Evolutionary conservation across 2,888 invertebrate genomes (phyloP).

Genomic region (Eucera pruinosa): DNA sequence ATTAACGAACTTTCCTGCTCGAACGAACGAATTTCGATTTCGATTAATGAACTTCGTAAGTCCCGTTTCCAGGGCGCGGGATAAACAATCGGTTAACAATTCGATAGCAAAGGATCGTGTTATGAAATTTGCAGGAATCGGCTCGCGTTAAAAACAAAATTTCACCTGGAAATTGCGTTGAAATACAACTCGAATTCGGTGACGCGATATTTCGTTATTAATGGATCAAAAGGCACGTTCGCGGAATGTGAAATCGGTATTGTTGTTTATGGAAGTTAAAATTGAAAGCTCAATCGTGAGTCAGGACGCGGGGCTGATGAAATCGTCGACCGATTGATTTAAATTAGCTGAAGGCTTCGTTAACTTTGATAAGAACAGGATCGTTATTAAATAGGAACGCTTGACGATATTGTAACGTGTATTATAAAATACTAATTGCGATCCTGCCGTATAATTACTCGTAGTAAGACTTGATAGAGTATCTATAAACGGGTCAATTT

Average conservation of each 20-base stretch:
- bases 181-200: constrained; percentile 19
- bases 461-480: background rate
- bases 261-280: constrained; percentile 35
- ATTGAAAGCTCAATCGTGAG: constrained; percentile 35
- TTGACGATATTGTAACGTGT: constrained; percentile 3
- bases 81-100: constrained; percentile 9
- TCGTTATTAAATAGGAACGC: constrained; percentile 14
- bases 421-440: background rate
- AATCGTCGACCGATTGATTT: background rate
- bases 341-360: constrained; percentile 9
- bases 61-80: background rate
- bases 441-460: background rate
- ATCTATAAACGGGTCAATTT: background rate
- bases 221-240: constrained; percentile 26
- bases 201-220: constrained; percentile 26
- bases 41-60: constrained; percentile 10
- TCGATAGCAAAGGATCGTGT: background rate
- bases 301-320: background rate
- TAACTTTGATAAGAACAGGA: constrained; percentile 13
- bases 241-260: constrained; percentile 38
- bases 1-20: background rate
- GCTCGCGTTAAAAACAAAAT: constrained; percentile 27
- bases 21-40: background rate
- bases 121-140: background rate
- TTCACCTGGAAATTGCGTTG: constrained; percentile 25